A percentile compares a stretch with the other conserved stretches of the same genome.
phyloP scores from a whole-genome alignment of 2,113 vertebrate species.

The Gallinago undulata region DNA sequence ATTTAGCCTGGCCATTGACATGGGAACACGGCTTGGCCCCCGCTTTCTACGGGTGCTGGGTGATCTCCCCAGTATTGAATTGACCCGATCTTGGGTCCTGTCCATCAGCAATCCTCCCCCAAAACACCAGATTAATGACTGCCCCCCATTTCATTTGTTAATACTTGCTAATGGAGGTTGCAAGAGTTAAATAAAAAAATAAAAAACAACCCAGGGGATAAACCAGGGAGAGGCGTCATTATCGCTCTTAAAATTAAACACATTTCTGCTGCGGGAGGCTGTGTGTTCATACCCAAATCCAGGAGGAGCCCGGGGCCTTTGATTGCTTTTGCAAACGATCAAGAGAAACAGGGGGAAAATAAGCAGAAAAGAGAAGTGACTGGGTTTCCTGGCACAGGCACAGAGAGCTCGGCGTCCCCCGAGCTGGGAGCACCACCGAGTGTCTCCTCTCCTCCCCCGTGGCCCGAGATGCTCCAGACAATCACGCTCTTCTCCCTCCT shows the following conservation, averaged over 20 bases:
- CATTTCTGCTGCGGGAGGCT: not conserved
- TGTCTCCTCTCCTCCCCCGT: not conserved
- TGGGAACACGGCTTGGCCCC: accelerated
- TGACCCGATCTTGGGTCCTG: not conserved
- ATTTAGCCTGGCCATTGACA: not conserved
- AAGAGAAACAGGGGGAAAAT: not conserved
- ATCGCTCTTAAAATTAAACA: not conserved
- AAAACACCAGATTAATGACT: not conserved
- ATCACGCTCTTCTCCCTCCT: not conserved
- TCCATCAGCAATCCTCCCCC: not conserved
- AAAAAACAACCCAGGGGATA: not conserved
- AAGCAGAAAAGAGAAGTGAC: not conserved
- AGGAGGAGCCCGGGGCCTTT: not conserved
- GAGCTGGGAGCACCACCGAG: not conserved
- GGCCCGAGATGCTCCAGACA: not conserved
- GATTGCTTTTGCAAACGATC: conserved; percentile 17
- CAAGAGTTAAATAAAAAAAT: not conserved
- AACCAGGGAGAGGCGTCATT: not conserved
- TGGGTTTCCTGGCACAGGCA: not conserved
- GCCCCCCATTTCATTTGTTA: not conserved
- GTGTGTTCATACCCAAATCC: not conserved
- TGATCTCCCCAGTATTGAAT: not conserved
- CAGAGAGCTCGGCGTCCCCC: not conserved
- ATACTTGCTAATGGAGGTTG: not conserved
- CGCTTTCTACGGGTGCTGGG: not conserved